These are phyloP conservation scores for Caerostris extrusa DNA, from an alignment of 1,140 invertebrate species.

Conservation along the genomic window DNA sequence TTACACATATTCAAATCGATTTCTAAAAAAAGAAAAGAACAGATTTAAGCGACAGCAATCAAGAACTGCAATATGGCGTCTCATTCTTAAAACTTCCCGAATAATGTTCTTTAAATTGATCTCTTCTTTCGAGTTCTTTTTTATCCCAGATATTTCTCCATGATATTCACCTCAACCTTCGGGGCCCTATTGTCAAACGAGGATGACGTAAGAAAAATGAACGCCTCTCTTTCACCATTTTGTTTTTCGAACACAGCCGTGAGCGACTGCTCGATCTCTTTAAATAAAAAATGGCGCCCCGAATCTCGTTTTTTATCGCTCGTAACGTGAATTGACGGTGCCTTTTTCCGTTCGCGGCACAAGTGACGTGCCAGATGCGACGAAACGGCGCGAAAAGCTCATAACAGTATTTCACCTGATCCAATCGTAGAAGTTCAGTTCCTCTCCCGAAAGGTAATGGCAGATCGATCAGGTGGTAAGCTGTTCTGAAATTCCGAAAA, in stretches of 20 bases:
- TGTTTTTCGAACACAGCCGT: background rate
- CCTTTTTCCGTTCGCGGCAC: too few relatives aligned
- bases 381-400: background rate
- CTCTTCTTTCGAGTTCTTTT: background rate
- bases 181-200: background rate
- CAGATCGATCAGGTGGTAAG: too few relatives aligned
- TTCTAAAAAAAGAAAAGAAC: too few relatives aligned
- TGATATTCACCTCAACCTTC: background rate
- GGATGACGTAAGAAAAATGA: background rate
- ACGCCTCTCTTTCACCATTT: background rate
- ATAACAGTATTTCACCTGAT: slow-evolving; percentile 19
- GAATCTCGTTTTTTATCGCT: background rate
- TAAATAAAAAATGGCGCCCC: background rate
- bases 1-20: too few relatives aligned
- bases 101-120: background rate
- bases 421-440: background rate
- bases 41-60: too few relatives aligned
- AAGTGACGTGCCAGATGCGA: background rate
- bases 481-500: too few relatives aligned
- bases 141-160: background rate
- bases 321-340: background rate
- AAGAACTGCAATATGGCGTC: background rate
- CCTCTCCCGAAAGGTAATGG: too few relatives aligned
- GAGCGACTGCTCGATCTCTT: background rate
- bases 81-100: background rate